A percentile compares a stretch with the other conserved stretches of the same genome.
phyloP scores from a whole-genome alignment of 1,140 invertebrate species.

The Solen grandis region DNA sequence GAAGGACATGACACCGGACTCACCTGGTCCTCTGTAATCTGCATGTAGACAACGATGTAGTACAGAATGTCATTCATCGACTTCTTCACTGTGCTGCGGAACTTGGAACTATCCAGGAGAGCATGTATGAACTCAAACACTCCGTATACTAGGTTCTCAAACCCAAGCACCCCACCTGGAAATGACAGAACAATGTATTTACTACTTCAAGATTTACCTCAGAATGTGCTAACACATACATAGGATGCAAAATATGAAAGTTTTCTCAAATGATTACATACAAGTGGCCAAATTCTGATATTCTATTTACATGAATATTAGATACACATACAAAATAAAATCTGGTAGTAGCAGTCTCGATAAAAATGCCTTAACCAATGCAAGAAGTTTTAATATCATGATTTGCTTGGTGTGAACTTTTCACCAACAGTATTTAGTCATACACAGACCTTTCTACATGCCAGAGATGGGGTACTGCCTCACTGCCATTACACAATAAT shows the following conservation, averaged over 20 bases:
- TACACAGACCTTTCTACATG: too few species aligned
- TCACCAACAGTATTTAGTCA: too few species aligned
- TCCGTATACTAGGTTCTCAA: slow-evolving; percentile 88
- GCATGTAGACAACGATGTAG: slow-evolving; percentile 89
- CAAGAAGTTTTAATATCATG: too few species aligned
- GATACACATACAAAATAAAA: too few species aligned
- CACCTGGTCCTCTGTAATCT: slow-evolving; percentile 89
- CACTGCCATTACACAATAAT: too few species aligned
- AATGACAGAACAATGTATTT: slow-evolving; percentile 58
- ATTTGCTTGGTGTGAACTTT: too few species aligned
- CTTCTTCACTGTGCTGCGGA: slow-evolving; percentile 85
- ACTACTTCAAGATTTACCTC: neutral
- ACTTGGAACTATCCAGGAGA: slow-evolving; percentile 85
- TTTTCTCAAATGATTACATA: neutral
- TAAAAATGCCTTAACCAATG: too few species aligned
- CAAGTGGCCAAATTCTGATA: too few species aligned
- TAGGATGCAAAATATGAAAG: neutral
- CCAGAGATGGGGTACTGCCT: too few species aligned
- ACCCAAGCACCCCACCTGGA: slow-evolving; percentile 88
- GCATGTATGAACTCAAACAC: slow-evolving; percentile 89
- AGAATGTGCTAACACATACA: slow-evolving; percentile 10
- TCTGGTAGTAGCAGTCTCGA: too few species aligned
- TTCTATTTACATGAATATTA: too few species aligned
- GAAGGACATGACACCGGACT: slow-evolving; percentile 10
- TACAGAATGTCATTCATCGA: slow-evolving; percentile 88